Conservation (phyloP, 2,888 invertebrate species). For the Timema cristinae region DNA sequence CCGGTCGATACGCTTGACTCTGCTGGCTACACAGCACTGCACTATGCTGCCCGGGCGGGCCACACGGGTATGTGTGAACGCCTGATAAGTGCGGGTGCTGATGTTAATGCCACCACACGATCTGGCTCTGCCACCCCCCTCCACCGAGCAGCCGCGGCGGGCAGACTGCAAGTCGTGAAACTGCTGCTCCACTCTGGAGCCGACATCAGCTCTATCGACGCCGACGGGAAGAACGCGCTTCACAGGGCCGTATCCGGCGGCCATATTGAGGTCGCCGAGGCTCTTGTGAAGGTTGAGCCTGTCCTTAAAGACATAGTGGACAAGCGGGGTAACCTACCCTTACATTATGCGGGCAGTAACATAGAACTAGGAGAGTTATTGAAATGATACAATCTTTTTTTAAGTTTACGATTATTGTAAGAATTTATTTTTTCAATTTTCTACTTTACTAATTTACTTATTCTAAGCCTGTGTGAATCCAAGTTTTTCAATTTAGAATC, state of each 20-base stretch:
- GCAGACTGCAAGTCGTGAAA: slow-evolving; percentile 61
- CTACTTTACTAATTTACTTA: no score
- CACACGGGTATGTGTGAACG: slow-evolving; percentile 64
- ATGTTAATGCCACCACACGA: slow-evolving; percentile 68
- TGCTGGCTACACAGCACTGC: slow-evolving; percentile 81
- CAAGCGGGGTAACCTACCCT: slow-evolving; percentile 23
- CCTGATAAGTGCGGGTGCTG: slow-evolving; percentile 65
- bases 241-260: slow-evolving; percentile 67
- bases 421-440: no score
- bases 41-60: slow-evolving; percentile 84
- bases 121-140: slow-evolving; percentile 75
- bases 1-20: slow-evolving; percentile 62
- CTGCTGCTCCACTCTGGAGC: slow-evolving; percentile 63
- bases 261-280: slow-evolving; percentile 47
- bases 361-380: slow-evolving; percentile 14
- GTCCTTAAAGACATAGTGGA: slow-evolving; percentile 38
- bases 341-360: slow-evolving; percentile 24
- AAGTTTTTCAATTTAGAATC: no score
- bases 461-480: no score
- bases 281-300: slow-evolving; percentile 46
- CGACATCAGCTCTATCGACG: slow-evolving; percentile 60
- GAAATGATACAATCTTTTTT: neutral
- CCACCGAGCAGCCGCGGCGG: slow-evolving; percentile 75
- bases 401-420: neutral
- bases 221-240: slow-evolving; percentile 74